Conservation (phyloP, 2,113 vertebrate genomes). For the Aix galericulata region DNA sequence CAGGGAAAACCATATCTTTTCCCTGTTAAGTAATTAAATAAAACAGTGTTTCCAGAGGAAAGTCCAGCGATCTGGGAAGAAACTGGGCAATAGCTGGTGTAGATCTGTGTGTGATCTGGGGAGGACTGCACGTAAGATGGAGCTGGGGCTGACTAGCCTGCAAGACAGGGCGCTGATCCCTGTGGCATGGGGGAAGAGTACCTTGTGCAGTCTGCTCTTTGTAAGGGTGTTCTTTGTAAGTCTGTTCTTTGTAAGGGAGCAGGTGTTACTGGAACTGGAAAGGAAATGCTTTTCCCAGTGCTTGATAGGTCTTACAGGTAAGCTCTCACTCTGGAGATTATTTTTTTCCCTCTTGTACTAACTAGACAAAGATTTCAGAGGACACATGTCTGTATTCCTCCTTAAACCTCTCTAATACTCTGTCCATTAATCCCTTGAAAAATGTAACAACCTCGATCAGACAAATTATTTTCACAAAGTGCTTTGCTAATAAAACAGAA, state of each 20-base stretch:
- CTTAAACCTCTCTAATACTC: neutral
- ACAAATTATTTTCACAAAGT: neutral
- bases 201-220: neutral
- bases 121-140: rapidly evolving
- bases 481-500: conserved; percentile 51
- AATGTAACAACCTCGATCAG: neutral
- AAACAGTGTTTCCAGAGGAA: neutral
- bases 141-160: neutral
- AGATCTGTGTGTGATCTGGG: neutral
- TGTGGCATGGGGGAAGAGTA: neutral
- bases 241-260: neutral
- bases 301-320: neutral
- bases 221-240: neutral
- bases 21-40: neutral
- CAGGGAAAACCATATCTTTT: neutral
- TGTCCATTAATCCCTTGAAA: conserved; percentile 22
- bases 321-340: neutral
- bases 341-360: neutral
- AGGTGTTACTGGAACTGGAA: neutral
- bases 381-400: neutral
- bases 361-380: neutral
- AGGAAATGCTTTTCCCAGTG: neutral
- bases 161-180: neutral
- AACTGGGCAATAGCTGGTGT: neutral
- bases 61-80: neutral